phyloP scores from a whole-genome alignment of 2,888 invertebrate genomes.

The Agriopis aurantiaria region DNA sequence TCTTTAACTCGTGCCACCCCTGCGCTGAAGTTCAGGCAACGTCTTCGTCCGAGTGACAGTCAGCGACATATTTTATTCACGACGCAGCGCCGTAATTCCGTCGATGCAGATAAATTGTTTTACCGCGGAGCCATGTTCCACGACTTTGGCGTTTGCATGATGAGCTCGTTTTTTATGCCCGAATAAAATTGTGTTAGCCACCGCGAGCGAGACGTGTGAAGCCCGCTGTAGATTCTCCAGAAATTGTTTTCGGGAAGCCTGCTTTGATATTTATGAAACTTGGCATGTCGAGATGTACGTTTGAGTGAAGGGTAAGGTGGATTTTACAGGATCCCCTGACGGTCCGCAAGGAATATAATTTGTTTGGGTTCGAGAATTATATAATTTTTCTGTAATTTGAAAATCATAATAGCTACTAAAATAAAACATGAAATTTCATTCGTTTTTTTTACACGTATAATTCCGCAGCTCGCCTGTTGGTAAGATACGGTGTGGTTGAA shows the following conservation, averaged over 20 bases:
- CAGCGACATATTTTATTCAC: constrained; percentile 86
- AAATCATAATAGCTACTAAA: background rate
- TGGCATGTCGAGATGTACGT: constrained; percentile 71
- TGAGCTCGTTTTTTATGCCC: constrained; percentile 86
- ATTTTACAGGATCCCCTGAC: constrained; percentile 61
- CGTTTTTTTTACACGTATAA: too few relatives aligned
- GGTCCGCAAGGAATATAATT: constrained; percentile 48
- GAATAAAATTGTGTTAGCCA: constrained; percentile 86
- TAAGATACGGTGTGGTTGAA: too few relatives aligned
- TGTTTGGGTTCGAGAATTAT: constrained; percentile 43
- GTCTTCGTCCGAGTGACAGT: constrained; percentile 79
- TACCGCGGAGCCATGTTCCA: constrained; percentile 83
- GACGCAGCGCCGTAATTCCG: constrained; percentile 83
- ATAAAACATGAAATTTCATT: too few relatives aligned
- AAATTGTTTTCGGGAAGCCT: constrained; percentile 80
- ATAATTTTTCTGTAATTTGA: constrained; percentile 1
- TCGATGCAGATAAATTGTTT: constrained; percentile 87
- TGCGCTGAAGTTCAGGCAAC: constrained; percentile 61
- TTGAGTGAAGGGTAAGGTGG: constrained; percentile 75
- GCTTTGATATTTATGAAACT: constrained; percentile 84
- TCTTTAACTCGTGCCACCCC: constrained; percentile 52
- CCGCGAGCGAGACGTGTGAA: constrained; percentile 75
- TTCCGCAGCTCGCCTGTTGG: too few relatives aligned
- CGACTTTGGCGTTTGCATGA: constrained; percentile 85
- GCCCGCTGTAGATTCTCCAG: constrained; percentile 69